Percentiles rank a stretch among this genome's conserved stretches.
phyloP scores from a whole-genome alignment of 1,140 invertebrate species.

The Luehdorfia chinensis region DNA sequence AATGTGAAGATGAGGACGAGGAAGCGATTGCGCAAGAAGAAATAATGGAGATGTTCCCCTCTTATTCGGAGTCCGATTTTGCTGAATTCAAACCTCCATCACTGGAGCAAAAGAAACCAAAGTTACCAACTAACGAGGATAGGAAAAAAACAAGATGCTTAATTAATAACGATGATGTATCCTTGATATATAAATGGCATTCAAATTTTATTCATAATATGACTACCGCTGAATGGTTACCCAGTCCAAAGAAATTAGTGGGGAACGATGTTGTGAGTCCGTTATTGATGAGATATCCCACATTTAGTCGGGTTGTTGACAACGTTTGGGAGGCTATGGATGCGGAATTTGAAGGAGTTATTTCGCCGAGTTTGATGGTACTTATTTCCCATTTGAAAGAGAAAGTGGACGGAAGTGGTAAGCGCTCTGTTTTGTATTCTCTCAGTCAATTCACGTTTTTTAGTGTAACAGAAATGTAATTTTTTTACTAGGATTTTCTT shows the following conservation, averaged over 20 bases:
- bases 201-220: slow-evolving; percentile 78
- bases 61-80: slow-evolving; percentile 83
- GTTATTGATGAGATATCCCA: slow-evolving; percentile 79
- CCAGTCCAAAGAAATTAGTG: slow-evolving; percentile 42
- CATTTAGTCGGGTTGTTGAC: slow-evolving; percentile 75
- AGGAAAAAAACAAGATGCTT: slow-evolving; percentile 44
- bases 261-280: slow-evolving; percentile 77
- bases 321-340: slow-evolving; percentile 71
- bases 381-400: slow-evolving; percentile 59
- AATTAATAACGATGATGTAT: slow-evolving; percentile 79
- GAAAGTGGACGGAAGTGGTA: slow-evolving; percentile 61
- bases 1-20: slow-evolving; percentile 82
- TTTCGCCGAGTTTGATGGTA: slow-evolving; percentile 78
- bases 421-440: slow-evolving; percentile 30
- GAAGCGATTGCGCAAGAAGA: slow-evolving; percentile 85
- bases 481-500: too few species aligned
- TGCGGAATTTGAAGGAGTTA: slow-evolving; percentile 70
- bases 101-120: slow-evolving; percentile 54
- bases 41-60: slow-evolving; percentile 87
- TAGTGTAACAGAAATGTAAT: neutral
- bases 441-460: too few species aligned
- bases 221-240: slow-evolving; percentile 79
- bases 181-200: slow-evolving; percentile 79
- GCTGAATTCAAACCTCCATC: slow-evolving; percentile 77
- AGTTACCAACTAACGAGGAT: slow-evolving; percentile 20